These are phyloP conservation scores for Drosophila prosaltans DNA, from an alignment of 1,140 invertebrate species.

Conservation along the genomic window DNA sequence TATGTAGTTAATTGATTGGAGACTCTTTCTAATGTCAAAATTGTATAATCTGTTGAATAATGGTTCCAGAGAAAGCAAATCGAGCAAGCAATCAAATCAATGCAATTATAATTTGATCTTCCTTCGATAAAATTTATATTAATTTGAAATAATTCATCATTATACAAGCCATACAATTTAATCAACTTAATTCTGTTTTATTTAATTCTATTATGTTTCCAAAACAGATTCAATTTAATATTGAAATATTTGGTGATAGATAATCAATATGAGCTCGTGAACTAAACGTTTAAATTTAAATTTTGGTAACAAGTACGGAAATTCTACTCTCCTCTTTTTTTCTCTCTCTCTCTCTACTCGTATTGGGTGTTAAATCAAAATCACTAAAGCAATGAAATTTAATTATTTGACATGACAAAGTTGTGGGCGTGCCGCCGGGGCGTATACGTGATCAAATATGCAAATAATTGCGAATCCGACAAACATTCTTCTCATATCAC, in stretches of 20 bases:
- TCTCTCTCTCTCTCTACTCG: neutral
- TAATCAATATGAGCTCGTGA: neutral
- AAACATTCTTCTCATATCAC: conserved; percentile 30
- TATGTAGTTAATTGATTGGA: too few species aligned
- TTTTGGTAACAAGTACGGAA: neutral
- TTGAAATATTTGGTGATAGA: neutral
- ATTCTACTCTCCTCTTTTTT: neutral
- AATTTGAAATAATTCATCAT: too few species aligned
- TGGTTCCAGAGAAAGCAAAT: too few species aligned
- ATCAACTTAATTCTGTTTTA: neutral
- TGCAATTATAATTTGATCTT: too few species aligned
- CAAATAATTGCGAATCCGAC: conserved; percentile 66
- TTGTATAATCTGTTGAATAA: too few species aligned
- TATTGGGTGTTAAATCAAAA: conserved; percentile 16
- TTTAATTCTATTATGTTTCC: neutral
- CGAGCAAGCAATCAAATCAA: too few species aligned
- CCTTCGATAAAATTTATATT: too few species aligned
- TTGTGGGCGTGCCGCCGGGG: conserved; percentile 17
- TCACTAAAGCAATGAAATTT: conserved; percentile 34
- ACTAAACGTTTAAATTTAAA: neutral
- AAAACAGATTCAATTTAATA: neutral
- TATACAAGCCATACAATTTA: neutral
- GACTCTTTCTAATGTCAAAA: too few species aligned
- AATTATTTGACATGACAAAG: conserved; percentile 43
- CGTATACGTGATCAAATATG: conserved; percentile 66